Conservation (phyloP, 2,797 vertebrate species). For the Discoglossus pictus region DNA sequence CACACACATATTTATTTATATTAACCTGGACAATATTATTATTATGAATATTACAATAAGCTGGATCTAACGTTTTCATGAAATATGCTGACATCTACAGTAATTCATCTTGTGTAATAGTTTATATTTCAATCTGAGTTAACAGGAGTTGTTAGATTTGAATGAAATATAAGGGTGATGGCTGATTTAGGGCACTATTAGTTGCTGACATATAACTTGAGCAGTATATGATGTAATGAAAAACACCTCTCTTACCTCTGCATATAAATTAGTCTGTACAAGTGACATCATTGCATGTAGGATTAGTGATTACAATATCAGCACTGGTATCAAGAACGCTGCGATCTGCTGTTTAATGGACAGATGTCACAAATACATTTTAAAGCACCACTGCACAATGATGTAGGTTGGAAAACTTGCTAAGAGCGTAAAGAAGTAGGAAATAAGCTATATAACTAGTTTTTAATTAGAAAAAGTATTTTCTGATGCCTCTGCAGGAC, state of each 20-base stretch:
- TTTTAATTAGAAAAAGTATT: too few species aligned
- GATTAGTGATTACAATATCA: conserved; percentile 59
- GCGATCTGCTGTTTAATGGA: background rate
- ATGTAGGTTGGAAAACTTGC: too few species aligned
- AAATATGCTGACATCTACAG: conserved; percentile 7
- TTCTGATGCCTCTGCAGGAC: too few species aligned
- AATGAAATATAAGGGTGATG: conserved; percentile 25
- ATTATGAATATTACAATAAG: too few species aligned
- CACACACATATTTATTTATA: too few species aligned
- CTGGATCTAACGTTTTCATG: conserved; percentile 8
- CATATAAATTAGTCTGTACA: conserved; percentile 59
- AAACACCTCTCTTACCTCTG: conserved; percentile 56
- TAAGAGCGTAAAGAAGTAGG: background rate
- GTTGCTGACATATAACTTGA: conserved; percentile 58
- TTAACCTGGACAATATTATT: too few species aligned
- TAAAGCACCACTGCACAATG: too few species aligned
- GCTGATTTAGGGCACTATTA: conserved; percentile 57
- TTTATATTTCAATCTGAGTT: conserved; percentile 29
- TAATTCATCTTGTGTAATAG: conserved; percentile 39
- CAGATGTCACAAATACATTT: too few species aligned
- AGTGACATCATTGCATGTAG: conserved; percentile 59
- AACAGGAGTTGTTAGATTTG: conserved; percentile 23
- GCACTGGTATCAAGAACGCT: conserved; percentile 56
- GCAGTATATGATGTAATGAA: conserved; percentile 53
- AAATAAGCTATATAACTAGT: too few species aligned